These are phyloP conservation scores for Pachypsylla venusta DNA, from an alignment of 1,140 invertebrate species.

Conservation along the genomic window DNA sequence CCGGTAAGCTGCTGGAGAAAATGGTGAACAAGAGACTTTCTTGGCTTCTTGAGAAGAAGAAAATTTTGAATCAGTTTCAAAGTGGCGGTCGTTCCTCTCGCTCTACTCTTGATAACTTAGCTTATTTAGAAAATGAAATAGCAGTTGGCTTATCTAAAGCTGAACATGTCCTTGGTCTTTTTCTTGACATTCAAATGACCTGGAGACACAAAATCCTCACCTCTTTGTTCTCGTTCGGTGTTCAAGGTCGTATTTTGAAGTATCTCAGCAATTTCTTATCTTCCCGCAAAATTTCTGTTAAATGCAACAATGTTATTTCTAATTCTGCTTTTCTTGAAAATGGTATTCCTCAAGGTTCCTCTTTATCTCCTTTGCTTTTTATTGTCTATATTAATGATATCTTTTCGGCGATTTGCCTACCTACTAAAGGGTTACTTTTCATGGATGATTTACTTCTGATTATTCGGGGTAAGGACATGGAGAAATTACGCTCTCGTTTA, in stretches of 20 bases:
- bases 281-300: no score
- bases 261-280: no score
- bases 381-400: not conserved
- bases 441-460: not conserved
- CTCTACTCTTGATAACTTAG: constrained; percentile 4
- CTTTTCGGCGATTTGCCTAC: not conserved
- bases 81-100: not conserved
- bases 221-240: not conserved
- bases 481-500: not conserved
- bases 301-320: no score
- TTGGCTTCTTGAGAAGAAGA: not conserved
- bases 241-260: no score
- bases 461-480: not conserved
- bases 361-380: not conserved
- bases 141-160: not conserved
- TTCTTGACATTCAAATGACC: not conserved
- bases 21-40: no score
- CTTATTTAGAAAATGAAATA: not conserved
- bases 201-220: not conserved
- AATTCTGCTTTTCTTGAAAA: not conserved
- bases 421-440: not conserved
- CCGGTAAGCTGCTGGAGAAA: constrained; percentile 6
- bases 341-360: not conserved
- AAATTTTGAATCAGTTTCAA: not conserved
- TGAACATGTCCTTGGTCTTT: not conserved